phyloP scores from a whole-genome alignment of 2,888 invertebrate species.

The Parascotia fuliginaria region DNA sequence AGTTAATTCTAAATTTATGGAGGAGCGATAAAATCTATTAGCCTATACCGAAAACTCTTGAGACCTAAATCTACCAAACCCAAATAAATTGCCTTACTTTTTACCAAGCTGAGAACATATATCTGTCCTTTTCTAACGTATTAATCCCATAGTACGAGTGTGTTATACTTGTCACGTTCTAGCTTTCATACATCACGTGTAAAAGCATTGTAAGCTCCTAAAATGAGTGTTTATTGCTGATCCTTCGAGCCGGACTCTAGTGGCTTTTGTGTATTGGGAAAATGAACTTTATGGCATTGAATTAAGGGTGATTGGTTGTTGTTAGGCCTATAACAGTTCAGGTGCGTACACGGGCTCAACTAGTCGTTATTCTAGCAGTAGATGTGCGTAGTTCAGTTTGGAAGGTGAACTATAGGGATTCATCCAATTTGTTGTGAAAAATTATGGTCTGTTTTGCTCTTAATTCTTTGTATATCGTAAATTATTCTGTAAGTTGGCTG shows the following conservation, averaged over 20 bases:
- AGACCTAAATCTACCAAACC: constrained; percentile 41
- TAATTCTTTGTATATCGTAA: constrained; percentile 35
- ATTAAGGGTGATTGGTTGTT: constrained; percentile 48
- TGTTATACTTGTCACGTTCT: constrained; percentile 65
- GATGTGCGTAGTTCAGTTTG: constrained; percentile 57
- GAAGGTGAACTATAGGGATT: constrained; percentile 59
- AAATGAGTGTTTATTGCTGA: constrained; percentile 82
- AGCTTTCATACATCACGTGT: constrained; percentile 72
- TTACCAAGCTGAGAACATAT: constrained; percentile 43
- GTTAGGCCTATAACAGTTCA: constrained; percentile 53
- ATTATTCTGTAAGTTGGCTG: constrained; percentile 17
- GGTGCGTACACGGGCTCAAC: constrained; percentile 71
- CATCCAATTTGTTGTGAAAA: constrained; percentile 42
- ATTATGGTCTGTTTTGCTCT: constrained; percentile 27
- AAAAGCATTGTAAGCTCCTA: constrained; percentile 71
- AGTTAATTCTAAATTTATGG: too few relatives aligned
- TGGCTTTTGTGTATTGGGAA: constrained; percentile 41
- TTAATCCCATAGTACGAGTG: constrained; percentile 54
- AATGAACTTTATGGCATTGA: constrained; percentile 55
- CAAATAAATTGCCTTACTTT: constrained; percentile 55
- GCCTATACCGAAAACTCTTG: constrained; percentile 44
- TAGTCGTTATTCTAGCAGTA: constrained; percentile 67
- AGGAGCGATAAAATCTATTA: constrained; percentile 55
- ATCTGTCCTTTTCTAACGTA: constrained; percentile 54
- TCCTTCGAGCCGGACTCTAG: constrained; percentile 68